Evolutionary conservation across 1,140 invertebrate genomes (phyloP).

Genomic region (Trachymyrmex cornetzi): DNA sequence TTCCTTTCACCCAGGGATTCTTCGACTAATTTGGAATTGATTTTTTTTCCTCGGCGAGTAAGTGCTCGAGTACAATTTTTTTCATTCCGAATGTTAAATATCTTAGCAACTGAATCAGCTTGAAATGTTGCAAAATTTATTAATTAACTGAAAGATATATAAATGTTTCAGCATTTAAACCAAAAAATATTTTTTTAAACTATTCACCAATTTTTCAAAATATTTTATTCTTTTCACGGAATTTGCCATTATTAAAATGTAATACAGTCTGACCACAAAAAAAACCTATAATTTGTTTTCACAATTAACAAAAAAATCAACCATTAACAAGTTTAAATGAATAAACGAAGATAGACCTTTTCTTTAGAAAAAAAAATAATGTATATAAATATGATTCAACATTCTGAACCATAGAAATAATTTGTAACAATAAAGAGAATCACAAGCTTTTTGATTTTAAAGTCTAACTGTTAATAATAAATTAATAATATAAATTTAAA

Average conservation of each 20-base stretch:
- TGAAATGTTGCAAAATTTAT: not conserved
- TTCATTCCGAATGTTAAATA: not conserved
- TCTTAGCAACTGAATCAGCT: not conserved
- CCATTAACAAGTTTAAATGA: not conserved
- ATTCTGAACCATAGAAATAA: not conserved
- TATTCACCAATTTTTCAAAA: not conserved
- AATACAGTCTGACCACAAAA: not conserved
- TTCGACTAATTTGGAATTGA: not conserved
- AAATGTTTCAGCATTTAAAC: too few species aligned
- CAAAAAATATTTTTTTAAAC: not conserved
- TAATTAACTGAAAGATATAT: not conserved
- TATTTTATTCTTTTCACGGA: not conserved
- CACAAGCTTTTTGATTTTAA: not conserved
- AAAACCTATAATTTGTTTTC: not conserved
- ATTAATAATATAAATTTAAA: not conserved
- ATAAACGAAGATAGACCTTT: not conserved
- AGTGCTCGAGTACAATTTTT: not conserved
- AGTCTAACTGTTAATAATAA: not conserved
- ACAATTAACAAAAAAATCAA: not conserved
- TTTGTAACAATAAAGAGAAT: not conserved
- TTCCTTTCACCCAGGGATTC: slow-evolving; percentile 4
- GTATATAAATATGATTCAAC: not conserved
- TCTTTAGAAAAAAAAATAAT: not conserved
- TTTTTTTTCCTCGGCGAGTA: not conserved
- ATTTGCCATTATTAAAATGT: not conserved